Evolutionary conservation across 1,140 invertebrate species (phyloP).

Genomic region (Scaptomyza pallida): DNA sequence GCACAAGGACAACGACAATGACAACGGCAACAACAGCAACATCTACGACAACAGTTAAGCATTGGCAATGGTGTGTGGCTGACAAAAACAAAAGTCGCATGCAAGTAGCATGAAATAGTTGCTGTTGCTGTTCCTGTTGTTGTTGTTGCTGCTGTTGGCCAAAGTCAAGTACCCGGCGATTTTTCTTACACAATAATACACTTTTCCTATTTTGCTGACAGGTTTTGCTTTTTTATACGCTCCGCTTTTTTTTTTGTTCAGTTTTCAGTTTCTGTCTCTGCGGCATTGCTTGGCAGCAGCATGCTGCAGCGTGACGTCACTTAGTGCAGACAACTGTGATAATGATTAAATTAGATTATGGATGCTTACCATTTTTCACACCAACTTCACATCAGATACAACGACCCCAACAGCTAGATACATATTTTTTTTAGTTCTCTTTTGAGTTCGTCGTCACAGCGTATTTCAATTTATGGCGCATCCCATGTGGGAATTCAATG

Average conservation of each 20-base stretch:
- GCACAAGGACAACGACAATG: constrained; percentile 64
- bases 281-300: constrained; percentile 43
- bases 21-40: constrained; percentile 39
- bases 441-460: constrained; percentile 30
- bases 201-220: constrained; percentile 78
- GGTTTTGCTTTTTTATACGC: constrained; percentile 37
- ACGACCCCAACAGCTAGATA: neutral
- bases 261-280: neutral
- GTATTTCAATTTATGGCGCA: constrained; percentile 70
- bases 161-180: constrained; percentile 77
- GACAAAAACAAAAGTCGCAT: constrained; percentile 80
- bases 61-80: constrained; percentile 39
- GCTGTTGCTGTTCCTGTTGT: constrained; percentile 10
- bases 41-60: constrained; percentile 21
- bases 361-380: constrained; percentile 81
- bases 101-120: constrained; percentile 77
- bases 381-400: constrained; percentile 50
- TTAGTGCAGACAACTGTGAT: constrained; percentile 79
- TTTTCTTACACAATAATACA: constrained; percentile 81
- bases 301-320: constrained; percentile 62
- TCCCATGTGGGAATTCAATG: constrained; percentile 70
- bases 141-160: constrained; percentile 37
- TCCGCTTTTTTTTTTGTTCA: constrained; percentile 9
- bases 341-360: constrained; percentile 82
- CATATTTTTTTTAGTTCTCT: neutral